Base-by-base conservation (phyloP, 2,888 invertebrate genomes). In the Crioceris asparagi region DNA sequence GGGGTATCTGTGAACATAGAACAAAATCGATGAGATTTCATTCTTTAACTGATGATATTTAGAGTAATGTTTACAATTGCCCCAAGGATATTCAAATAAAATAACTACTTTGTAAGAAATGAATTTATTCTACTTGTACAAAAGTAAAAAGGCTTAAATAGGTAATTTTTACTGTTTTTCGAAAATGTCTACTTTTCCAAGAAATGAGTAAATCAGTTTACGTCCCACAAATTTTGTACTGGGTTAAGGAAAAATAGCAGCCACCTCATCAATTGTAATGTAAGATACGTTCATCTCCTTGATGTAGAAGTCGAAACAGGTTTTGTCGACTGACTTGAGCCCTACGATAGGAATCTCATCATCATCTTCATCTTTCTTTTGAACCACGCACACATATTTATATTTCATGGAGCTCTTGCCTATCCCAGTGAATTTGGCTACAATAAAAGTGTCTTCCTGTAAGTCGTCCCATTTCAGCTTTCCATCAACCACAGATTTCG, bases 311-410 rank as follows among this genome's bases (percentile, higher is more conserved):
- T 33, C 33, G 18, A 23, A 33, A 33, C 23, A 33, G 18, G 23
- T 23, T 33, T 33, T 33, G 33, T 31, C 31, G 31, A 31, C 6
- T 16, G 31, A 31, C 31, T 31, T 31, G 31, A 31, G 31, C 31
- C 31, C 31, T 31, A 31, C 31, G 16, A 31, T 31, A 16, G 31
- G 14, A 23, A 23, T 23, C n/a, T 23, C 11, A 7, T 7, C 11
- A 29, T n/a, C n/a, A n/a, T 29, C 29, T 7, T 33, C 33, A 33
- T 33, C 33, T 21, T 33, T 10, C 6, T 33, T 33, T 32, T 32
- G n/a, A 36, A 37, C 32, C 12, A 37, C 32, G 27, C 37, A 37
- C 14, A 32, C 25, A 19, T 38, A 29, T 38, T 38, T 38, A 29
- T 38, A 27, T 8, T 18, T 12, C 26, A 17, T 33, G 4, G 25